Evolutionary conservation across 2,797 vertebrate genomes (phyloP), one percentile per base, ranked within the genome.

Genomic region (Paedocypris micromegethes): DNA sequence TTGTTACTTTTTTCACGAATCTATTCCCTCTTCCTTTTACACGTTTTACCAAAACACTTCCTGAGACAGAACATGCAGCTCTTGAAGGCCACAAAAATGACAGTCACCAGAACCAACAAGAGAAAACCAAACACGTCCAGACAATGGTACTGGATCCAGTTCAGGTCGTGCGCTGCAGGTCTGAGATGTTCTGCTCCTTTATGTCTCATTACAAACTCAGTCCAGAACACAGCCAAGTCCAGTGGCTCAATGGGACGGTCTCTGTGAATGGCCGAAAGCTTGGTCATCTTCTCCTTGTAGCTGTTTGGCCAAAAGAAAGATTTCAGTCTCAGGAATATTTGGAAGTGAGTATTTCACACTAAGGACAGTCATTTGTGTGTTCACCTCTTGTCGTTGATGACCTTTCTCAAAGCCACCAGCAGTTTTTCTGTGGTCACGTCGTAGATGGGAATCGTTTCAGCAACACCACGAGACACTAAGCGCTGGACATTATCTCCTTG

Each of bases 141-240:
- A 3, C 91, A 90, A 75, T 97, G 91, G 81, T 97, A 97, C 81
- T 98, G 95, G 74, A 96, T 75, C 94, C 93, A 97, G 89, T 92
- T 97, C 72, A 97, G 84, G 38, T 96, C 83, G 0, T 94, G 92
- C 41, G 95, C 95, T 0, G 93, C 92, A 0, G 92, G 83, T 9
- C 91, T 87, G 37, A 98, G 85, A 78, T 98, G 95, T 0, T 84
- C 73, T 0, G 94, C 93, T 44, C 95, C 94, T 73, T 93, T 92
- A 82, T 98, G 92, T 72, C 88, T 90, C 83, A 98, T 94, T 39
- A 98, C 92, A 3, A 93, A 98, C 82, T 98, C 96, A 0, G 93
- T 91, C 96, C 96, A 98, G 84, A 94, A 91, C 59, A 91, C 92
- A 0, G 94, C 91, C 79, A 95, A 84, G 64, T 97, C 94, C 79